A percentile compares a stretch with the other conserved stretches of the same genome.
These are phyloP conservation scores for Acipenser oxyrinchus DNA, from an alignment of 2,797 vertebrate species.

Conservation along the genomic window DNA sequence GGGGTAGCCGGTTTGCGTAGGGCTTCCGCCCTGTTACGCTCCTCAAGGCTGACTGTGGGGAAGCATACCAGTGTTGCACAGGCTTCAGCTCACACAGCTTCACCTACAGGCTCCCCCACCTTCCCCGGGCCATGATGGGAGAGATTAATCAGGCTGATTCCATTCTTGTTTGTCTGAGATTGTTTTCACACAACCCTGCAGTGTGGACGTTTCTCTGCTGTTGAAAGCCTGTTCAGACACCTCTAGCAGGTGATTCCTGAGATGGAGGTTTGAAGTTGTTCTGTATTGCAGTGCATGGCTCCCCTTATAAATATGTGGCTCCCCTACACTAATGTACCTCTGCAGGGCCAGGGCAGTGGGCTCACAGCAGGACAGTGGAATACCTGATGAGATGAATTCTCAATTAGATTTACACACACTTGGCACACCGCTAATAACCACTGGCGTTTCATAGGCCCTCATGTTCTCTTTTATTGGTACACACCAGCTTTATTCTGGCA, in stretches of 20 bases:
- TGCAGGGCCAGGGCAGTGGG: constrained; percentile 37
- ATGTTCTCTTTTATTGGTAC: constrained; percentile 53
- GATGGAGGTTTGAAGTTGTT: background rate
- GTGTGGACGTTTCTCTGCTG: too few relatives aligned
- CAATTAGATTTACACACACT: constrained; percentile 58
- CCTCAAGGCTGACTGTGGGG: too few relatives aligned
- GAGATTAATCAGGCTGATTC: too few relatives aligned
- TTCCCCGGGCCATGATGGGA: too few relatives aligned
- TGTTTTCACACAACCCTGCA: too few relatives aligned
- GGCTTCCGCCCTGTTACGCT: too few relatives aligned
- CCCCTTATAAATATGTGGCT: background rate
- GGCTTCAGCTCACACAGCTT: too few relatives aligned
- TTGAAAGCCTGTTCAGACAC: too few relatives aligned
- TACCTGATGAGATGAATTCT: constrained; percentile 57
- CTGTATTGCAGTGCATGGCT: background rate
- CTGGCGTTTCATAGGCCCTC: constrained; percentile 56
- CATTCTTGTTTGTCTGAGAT: too few relatives aligned
- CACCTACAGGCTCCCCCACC: too few relatives aligned
- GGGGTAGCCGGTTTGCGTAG: too few relatives aligned
- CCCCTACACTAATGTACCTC: background rate
- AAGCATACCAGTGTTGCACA: too few relatives aligned
- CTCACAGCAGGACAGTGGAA: constrained; percentile 61
- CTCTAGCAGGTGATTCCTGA: constrained; percentile 7
- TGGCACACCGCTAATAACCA: constrained; percentile 55
- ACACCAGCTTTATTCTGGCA: constrained; percentile 60